These are phyloP conservation scores for Temnothorax unifasciatus DNA, from an alignment of 2,888 invertebrate species.

Conservation along the genomic window DNA sequence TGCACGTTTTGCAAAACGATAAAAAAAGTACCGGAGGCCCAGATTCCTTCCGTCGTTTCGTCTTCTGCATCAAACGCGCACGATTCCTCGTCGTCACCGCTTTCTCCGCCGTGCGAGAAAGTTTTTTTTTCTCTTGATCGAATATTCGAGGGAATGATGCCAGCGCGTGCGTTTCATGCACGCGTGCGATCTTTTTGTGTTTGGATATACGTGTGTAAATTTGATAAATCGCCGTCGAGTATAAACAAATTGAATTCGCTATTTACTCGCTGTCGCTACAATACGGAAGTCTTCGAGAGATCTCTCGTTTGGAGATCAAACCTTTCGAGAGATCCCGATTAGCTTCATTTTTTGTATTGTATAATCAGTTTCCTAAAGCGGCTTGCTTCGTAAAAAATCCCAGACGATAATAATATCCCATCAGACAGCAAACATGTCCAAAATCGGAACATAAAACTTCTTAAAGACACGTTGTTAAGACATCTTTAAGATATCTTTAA, in stretches of 20 bases:
- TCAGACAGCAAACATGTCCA: too few species aligned
- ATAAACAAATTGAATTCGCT: background rate
- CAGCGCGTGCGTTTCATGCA: background rate
- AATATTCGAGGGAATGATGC: constrained; percentile 51
- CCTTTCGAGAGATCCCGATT: background rate
- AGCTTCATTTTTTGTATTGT: background rate
- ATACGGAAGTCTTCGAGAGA: background rate
- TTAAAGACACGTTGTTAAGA: too few species aligned
- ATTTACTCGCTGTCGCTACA: background rate
- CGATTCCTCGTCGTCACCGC: constrained; percentile 52
- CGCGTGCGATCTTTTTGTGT: background rate
- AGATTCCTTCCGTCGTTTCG: constrained; percentile 19
- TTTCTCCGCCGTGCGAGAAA: constrained; percentile 73
- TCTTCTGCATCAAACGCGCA: background rate
- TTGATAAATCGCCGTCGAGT: background rate
- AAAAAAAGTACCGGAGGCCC: background rate
- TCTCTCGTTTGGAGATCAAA: background rate
- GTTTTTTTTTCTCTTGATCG: constrained; percentile 52
- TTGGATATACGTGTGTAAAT: background rate
- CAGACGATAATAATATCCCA: too few species aligned
- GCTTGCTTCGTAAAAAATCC: background rate
- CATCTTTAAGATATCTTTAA: too few species aligned
- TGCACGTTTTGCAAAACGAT: constrained; percentile 46
- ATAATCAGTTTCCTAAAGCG: background rate
- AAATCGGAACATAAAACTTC: too few species aligned